phyloP scores from a whole-genome alignment of 2,797 vertebrate species.

The Aphelocoma californica region DNA sequence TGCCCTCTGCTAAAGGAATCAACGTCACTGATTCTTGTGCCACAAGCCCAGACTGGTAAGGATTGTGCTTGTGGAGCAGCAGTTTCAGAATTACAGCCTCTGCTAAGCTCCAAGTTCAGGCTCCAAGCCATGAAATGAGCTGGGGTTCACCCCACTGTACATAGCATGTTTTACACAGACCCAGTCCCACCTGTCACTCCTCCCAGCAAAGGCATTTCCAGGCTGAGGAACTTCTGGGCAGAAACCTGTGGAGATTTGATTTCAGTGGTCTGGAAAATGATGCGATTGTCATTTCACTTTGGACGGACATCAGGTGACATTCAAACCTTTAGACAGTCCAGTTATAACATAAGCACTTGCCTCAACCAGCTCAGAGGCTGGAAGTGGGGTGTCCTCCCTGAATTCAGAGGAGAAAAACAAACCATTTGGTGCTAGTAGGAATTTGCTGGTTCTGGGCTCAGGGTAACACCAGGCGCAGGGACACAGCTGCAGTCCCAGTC shows the following conservation, averaged over 20 bases:
- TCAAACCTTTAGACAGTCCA: accelerated
- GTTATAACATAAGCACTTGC: not conserved
- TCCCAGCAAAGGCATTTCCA: not conserved
- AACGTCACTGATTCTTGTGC: not conserved
- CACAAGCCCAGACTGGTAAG: conserved; percentile 12
- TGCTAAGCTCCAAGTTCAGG: not conserved
- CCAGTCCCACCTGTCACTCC: not conserved
- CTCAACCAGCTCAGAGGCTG: not conserved
- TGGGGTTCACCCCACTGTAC: not conserved
- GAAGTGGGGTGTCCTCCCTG: not conserved
- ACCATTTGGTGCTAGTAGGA: not conserved
- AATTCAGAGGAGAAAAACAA: not conserved
- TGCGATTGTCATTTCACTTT: not conserved
- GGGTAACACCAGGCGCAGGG: not conserved
- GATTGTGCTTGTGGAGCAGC: not conserved
- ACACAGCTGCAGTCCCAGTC: accelerated
- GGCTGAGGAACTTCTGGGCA: not conserved
- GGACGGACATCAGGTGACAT: not conserved
- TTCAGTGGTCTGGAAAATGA: not conserved
- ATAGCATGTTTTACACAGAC: accelerated
- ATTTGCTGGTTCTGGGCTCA: not conserved
- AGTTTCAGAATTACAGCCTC: not conserved
- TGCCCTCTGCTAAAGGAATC: not conserved
- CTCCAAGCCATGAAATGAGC: not conserved
- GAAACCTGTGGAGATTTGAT: not conserved